phyloP scores from a whole-genome alignment of 2,888 invertebrate genomes.

The Dasypolia templi region DNA sequence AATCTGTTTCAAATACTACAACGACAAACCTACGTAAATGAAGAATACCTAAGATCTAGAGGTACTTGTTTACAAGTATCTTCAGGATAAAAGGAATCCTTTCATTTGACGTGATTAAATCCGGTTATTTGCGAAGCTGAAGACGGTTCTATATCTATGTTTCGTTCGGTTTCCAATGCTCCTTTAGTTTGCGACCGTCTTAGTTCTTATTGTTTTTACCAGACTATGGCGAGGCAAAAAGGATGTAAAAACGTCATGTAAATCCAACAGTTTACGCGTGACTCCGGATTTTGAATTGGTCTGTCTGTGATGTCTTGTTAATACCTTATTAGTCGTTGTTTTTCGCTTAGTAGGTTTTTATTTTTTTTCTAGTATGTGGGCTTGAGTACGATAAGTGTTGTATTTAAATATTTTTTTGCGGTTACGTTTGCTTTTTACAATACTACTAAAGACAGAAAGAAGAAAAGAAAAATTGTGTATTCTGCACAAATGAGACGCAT shows the following conservation, averaged over 20 bases:
- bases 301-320: no score
- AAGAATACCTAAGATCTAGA: conserved; percentile 9
- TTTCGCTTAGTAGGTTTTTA: no score
- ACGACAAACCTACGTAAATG: conserved; percentile 11
- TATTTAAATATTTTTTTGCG: background rate
- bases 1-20: conserved; percentile 13
- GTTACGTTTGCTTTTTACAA: background rate
- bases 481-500: background rate
- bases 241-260: no score
- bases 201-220: no score
- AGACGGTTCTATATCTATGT: background rate
- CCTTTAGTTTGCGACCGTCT: background rate
- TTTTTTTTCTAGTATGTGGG: background rate
- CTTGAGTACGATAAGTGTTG: background rate
- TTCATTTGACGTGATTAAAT: conserved; percentile 23
- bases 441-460: background rate
- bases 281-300: no score
- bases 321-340: no score
- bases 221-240: no score
- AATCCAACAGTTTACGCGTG: no score
- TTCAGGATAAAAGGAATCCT: conserved; percentile 14
- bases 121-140: conserved; percentile 5
- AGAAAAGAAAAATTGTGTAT: background rate
- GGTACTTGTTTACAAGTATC: conserved; percentile 15
- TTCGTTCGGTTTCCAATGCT: background rate